phyloP scores from a whole-genome alignment of 2,888 invertebrate species.

The Bhutanitis thaidina region DNA sequence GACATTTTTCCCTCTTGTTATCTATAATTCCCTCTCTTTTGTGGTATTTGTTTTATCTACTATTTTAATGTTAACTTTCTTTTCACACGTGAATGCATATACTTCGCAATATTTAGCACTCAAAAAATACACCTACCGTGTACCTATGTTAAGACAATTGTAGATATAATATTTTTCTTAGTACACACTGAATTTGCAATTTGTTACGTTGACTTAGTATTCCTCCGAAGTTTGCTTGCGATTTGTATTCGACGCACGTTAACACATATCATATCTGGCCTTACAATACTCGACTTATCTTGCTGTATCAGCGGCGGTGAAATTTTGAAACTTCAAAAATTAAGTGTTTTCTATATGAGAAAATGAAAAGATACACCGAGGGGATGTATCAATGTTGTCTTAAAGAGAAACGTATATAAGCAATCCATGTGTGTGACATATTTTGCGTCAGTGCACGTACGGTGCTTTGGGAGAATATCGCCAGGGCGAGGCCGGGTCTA shows the following conservation, averaged over 20 bases:
- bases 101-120: no score
- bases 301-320: constrained; percentile 15
- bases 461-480: constrained; percentile 1
- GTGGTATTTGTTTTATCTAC: neutral
- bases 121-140: no score
- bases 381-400: no score
- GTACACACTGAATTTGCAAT: constrained; percentile 10
- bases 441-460: neutral
- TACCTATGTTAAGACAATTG: no score
- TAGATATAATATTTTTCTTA: no score
- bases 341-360: no score
- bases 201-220: constrained; percentile 11
- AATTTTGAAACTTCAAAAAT: neutral
- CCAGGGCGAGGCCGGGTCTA: constrained; percentile 26
- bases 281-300: constrained; percentile 12
- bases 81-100: no score
- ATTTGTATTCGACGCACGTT: constrained; percentile 16
- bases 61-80: neutral
- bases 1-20: constrained; percentile 44
- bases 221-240: constrained; percentile 7
- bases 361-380: no score
- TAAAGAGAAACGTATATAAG: neutral
- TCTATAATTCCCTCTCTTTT: constrained; percentile 18
- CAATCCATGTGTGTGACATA: neutral
- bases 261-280: constrained; percentile 12